Base-by-base conservation (phyloP, 2,797 vertebrate genomes). In the Enteromius paludinosus region DNA sequence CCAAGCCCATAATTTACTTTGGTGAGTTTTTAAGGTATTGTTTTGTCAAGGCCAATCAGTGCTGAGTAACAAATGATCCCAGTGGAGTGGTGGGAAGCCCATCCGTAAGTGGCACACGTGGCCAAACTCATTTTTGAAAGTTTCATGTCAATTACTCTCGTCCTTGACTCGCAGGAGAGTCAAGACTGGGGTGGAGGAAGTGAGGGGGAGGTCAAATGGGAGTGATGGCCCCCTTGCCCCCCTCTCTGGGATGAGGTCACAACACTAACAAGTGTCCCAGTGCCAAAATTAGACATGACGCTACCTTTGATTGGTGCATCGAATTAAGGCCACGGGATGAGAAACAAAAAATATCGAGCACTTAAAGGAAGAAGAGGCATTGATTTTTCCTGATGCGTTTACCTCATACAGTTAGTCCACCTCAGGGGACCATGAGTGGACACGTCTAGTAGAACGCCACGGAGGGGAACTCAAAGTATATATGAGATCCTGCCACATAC, bases 1-100 rank as follows among this genome's bases (percentile, higher is more conserved):
- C 96, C 92, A 89, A 91, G 94, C 93, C 95, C 95, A 96, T 99
- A 98, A 98, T 99, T 98, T 97, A 98, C 96, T 99, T 98, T 97
- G 92, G 95, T 96, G 96, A 96, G 96, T 98, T 99, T 97, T 98
- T 98, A 98, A 97, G 96, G 97, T 97, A 99, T 98, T 99, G 97
- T 99, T 99, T 99, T 99, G 97, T 99, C 97, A 98, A 95, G 96
- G 94, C 97, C 97, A 98, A 98, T 98, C 96, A 98, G 95, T 92
- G 89, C 96, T 96, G 96, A 96, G 96, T 97, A 98, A 99, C 97
- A 97, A 99, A 98, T 95, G 97, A 96, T 96, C 92, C 92, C 91
- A 89, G 92, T 91, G 93, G 95, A 96, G 95, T 93, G 92, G 92
- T 87, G 90, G 95, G 94, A 94, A 87, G 84, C 87, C 87, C 94